A percentile compares a stretch with the other conserved stretches of the same genome.
Evolutionary conservation across 2,888 invertebrate genomes (phyloP).

Genomic region (Drosophila formosana): DNA sequence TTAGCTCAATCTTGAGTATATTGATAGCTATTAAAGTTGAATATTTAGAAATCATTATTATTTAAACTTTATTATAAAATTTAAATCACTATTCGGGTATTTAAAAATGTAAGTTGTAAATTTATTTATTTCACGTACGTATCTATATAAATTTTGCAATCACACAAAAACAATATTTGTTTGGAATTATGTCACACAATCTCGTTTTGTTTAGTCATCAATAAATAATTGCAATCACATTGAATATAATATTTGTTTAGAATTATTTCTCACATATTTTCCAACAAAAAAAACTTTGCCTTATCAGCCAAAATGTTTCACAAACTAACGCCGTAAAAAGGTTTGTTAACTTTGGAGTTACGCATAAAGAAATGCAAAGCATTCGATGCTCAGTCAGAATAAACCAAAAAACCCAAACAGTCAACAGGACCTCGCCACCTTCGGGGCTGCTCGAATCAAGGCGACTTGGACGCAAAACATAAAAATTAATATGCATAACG

Average conservation of each 20-base stretch:
- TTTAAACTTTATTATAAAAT: too few relatives aligned
- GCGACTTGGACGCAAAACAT: slow-evolving; percentile 17
- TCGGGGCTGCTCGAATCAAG: slow-evolving; percentile 27
- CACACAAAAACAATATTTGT: too few relatives aligned
- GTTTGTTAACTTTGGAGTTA: neutral
- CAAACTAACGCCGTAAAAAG: neutral
- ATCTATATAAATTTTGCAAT: neutral
- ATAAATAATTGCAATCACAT: neutral
- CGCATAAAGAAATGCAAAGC: too few relatives aligned
- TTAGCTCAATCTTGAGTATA: neutral
- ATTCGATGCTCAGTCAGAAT: neutral
- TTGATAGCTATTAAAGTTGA: neutral
- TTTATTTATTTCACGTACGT: too few relatives aligned
- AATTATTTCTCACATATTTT: neutral
- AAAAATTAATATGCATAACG: slow-evolving; percentile 83
- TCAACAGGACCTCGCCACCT: slow-evolving; percentile 9
- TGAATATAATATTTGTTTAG: neutral
- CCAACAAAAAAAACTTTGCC: neutral
- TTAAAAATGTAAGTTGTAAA: too few relatives aligned
- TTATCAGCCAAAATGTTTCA: neutral
- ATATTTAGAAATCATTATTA: neutral
- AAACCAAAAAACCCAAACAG: slow-evolving; percentile 7
- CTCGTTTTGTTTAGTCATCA: too few relatives aligned
- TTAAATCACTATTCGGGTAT: neutral
- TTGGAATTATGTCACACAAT: neutral